Base-by-base conservation (phyloP, 2,797 vertebrate genomes). In the Tokudaia muenninki region DNA sequence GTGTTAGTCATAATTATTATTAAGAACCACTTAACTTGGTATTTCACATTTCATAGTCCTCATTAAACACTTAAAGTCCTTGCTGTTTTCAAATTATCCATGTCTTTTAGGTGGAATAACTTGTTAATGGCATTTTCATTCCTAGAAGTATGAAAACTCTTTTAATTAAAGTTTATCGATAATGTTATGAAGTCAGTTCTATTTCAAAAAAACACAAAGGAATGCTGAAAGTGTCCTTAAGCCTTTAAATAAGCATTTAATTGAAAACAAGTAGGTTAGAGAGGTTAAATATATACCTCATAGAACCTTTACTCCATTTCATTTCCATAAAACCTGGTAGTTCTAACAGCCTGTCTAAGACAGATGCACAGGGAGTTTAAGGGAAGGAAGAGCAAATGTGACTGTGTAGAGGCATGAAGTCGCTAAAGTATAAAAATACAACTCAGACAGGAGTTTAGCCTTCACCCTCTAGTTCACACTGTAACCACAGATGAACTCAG, bases 1-100 rank as follows among this genome's bases (percentile, higher is more conserved):
- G 97, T 95, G 96, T 94, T 97, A 87, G 75, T 52, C 86, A 95
- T 88, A 97, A 91, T 96, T 97, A 98, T 98, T 98, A 97, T 77
- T 98, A 96, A 97, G 97, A 90, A 92, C 72, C n/a, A 90, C 65
- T 97, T 98, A 96, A 90, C 94, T 96, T 97, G 37, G 26, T 97
- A 78, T 96, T 97, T 97, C 37, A 3, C 82, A 91, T 94, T 97
- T 97, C 74, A 96, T 90, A 92, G 96, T 94, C 34, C 96, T 87
- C 89, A 97, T 97, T 97, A 95, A 90, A 78, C 74, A 96, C 70
- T 61, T 78, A 10, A 61, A 94, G 52, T 81, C 63, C 72, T 96
- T 86, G 22, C 50, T 93, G 67, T 67, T 75, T 94, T 95, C 79
- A 59, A 81, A 52, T 59, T 92, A 47, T 72, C 34, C 0, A 3